A percentile compares a stretch with the other conserved stretches of the same genome.
These are phyloP conservation scores for Megaceryle torquata DNA, from an alignment of 2,113 vertebrate species.

Conservation along the genomic window DNA sequence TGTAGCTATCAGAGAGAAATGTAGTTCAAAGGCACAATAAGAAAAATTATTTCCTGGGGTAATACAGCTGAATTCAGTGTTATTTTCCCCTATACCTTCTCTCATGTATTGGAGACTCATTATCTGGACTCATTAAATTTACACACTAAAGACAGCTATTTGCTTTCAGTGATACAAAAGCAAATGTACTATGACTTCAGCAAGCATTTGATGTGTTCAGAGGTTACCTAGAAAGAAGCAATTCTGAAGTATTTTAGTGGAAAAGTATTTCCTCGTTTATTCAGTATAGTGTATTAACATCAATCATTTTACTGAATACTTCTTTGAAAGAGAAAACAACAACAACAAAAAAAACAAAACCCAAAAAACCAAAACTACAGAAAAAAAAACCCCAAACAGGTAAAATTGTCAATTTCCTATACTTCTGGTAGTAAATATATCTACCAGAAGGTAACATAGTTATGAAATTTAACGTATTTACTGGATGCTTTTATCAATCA, in stretches of 20 bases:
- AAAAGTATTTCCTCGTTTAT: neutral
- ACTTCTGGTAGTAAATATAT: neutral
- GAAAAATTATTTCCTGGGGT: neutral
- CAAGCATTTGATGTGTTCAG: neutral
- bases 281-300: neutral
- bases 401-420: neutral
- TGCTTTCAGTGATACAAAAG: neutral
- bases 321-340: neutral
- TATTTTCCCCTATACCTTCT: neutral
- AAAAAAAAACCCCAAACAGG: too few species aligned
- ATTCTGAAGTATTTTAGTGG: neutral
- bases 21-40: neutral
- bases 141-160: neutral
- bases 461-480: neutral
- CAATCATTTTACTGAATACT: neutral
- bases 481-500: neutral
- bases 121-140: neutral
- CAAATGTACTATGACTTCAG: neutral
- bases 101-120: neutral
- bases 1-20: neutral
- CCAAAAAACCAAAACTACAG: too few species aligned
- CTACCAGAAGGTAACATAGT: neutral
- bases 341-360: neutral
- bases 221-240: neutral
- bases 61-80: neutral